Evolutionary conservation across 2,113 vertebrate species (phyloP), one percentile per base, ranked within the genome.

Genomic region (Salvator merianae): DNA sequence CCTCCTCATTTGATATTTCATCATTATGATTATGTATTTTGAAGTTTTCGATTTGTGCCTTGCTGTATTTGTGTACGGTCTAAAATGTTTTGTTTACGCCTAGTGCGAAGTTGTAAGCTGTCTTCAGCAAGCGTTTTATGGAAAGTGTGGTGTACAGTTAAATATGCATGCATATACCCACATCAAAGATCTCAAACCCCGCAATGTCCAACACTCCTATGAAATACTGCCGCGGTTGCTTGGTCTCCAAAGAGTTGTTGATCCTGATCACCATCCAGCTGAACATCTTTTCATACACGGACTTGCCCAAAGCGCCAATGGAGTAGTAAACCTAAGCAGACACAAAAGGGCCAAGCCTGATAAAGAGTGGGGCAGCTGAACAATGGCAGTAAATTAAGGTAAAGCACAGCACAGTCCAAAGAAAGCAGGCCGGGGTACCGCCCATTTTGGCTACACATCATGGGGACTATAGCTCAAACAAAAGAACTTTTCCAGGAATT

Each of bases 181-280:
- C 95, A 0, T 96, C 95, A 0, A 95, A 95, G 91, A 96, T 96
- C 93, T 96, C 95, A 0, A 96, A 96, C 79, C 95, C 95, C 0
- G 95, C 95, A 12, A 98, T 98, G 90, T 99, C 98, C 90, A 99
- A 79, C 74, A 99, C 98, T 6, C 98, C 98, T 47, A 98, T 99
- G 94, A 97, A 99, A 94, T 93, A 97, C 86, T 99, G 97, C 5
- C 96, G 93, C 0, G 97, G 97, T 89, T 97, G 97, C 88, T 95
- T 97, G 88, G 97, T 97, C 92, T 97, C 97, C 89, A 98, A 90
- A 0, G 96, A 95, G 85, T 95, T 94, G 7, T 98, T 98, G 93
- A 97, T 97, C 73, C 95, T 93, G 0, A 84, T 76, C 87, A 97
- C 97, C 97, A 97, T 98, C 97, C 97, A 97, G 65, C 94, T 93